Percentiles rank a stretch among this genome's conserved stretches.
These are phyloP conservation scores for Linurgus olivaceus DNA, from an alignment of 2,797 vertebrate species.

Conservation along the genomic window DNA sequence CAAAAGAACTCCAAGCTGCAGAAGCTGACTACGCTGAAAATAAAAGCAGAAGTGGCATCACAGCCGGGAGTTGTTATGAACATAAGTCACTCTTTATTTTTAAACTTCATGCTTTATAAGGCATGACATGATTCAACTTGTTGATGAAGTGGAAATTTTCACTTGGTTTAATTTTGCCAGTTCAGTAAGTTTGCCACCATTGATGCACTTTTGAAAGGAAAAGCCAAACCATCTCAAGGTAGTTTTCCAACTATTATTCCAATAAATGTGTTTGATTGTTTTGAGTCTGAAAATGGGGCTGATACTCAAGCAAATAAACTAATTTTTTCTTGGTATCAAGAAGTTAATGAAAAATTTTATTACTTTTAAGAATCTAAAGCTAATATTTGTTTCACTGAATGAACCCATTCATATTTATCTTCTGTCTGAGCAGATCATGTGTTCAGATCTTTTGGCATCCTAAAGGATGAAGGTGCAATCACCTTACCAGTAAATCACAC, in stretches of 20 bases:
- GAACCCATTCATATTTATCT: background rate
- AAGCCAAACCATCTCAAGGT: background rate
- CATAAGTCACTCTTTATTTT: background rate
- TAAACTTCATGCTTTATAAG: slow-evolving; percentile 26
- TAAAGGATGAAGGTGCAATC: background rate
- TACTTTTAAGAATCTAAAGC: background rate
- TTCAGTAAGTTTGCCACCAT: background rate
- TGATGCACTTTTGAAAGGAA: background rate
- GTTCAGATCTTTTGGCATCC: background rate
- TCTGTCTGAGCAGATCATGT: background rate
- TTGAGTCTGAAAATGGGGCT: background rate
- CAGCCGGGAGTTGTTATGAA: background rate
- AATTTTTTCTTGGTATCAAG: background rate
- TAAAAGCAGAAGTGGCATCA: slow-evolving; percentile 15
- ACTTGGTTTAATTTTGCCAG: background rate
- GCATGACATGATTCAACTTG: background rate
- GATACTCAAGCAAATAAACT: background rate
- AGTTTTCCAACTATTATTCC: background rate
- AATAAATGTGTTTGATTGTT: background rate
- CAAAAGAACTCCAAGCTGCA: background rate
- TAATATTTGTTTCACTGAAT: background rate
- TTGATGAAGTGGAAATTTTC: slow-evolving; percentile 22
- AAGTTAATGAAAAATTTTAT: background rate
- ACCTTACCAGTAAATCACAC: background rate
- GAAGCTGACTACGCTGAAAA: background rate